Evolutionary conservation across 2,888 invertebrate species (phyloP), one percentile per base, ranked within the genome.

Genomic region (Chymomyza caudatula): DNA sequence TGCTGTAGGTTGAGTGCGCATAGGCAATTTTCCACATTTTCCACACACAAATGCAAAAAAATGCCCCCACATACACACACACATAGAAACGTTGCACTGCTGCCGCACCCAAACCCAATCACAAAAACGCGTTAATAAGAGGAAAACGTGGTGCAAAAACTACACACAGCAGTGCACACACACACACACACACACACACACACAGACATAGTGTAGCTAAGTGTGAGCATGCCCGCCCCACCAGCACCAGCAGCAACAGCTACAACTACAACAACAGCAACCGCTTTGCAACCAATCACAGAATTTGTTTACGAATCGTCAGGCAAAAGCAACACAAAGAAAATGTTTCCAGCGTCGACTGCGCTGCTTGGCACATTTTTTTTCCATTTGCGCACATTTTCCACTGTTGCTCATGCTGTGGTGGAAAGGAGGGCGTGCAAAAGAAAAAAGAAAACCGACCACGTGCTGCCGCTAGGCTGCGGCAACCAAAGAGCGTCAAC

Each of bases 291-390:
- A 78, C 88, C 88, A 88, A 88, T 88, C 88, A 87, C 79, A 89
- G 80, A 88, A 89, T 87, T 88, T 88, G 88, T 88, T 88, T 88
- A 88, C 88, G 88, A 88, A 88, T 84, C 73, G 77, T 71, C 61
- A 63, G 75, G 73, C 75, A 88, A 89, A 87, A 87, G 86, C 86
- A 86, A 87, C 77, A 85, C 69, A 84, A 86, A 74, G 83, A 88
- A 88, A 82, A 80, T 77, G 74, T 70, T 64, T 60, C 58, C 60
- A 58, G 44, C 73, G 71, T 47, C 51, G 62, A 60, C 76, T 63
- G 76, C 67, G 67, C 60, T 17, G 64, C 67, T 69, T 86, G 78
- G 74, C 85, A 78, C 74, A 86, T 76, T 85, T 85, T 85, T 29
- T 59, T 60, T 15, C 20, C 43, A n/a, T 37, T 13, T 11, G 20